Evolutionary conservation across 2,888 invertebrate species (phyloP), one percentile per base, ranked within the genome.

Genomic region (Ophion ventricosus): DNA sequence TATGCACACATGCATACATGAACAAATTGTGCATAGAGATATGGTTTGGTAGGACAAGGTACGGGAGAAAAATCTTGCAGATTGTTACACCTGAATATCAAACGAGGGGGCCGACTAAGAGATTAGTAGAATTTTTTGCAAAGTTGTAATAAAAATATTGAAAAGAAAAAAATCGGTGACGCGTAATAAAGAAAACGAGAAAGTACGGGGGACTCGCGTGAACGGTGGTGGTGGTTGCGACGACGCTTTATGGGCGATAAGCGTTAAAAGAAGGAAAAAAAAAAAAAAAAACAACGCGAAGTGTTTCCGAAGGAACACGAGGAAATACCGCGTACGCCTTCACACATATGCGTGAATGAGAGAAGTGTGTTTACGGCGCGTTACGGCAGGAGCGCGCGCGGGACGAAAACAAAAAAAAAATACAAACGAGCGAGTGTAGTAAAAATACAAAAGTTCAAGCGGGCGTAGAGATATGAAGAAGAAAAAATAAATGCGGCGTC

Each of bases 221-320:
- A 87, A 86, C 89, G 90, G 90, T 90, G 57, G 57, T 57, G 7
- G 57, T 23, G 23, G 90, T 89, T 89, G 89, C 88, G 88, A 89
- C 86, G 87, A 43, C 17, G 23, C 25, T 89, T 89, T 86, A 26
- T 54, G 87, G 87, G 85, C 70, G 77, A 80, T 77, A 8, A 59
- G 4, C 14, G 23, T 40, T 14, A 11, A 49, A 26, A 80, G n/a
- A n/a, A n/a, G n/a, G n/a, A n/a, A n/a, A n/a, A n/a, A n/a, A n/a
- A n/a, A n/a, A n/a, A n/a, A n/a, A n/a, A n/a, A n/a, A n/a, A n/a
- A n/a, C n/a, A n/a, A 83, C 7, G 14, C 23, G 17, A 8, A 14
- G 23, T 43, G 40, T 14, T 23, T 72, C 75, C 54, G 70, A 69
- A 14, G 61, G 56, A 72, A 26, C 82, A 80, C 77, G 20, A 75